These are phyloP conservation scores for Apamea epomidion DNA, from an alignment of 2,888 invertebrate species.

Conservation along the genomic window DNA sequence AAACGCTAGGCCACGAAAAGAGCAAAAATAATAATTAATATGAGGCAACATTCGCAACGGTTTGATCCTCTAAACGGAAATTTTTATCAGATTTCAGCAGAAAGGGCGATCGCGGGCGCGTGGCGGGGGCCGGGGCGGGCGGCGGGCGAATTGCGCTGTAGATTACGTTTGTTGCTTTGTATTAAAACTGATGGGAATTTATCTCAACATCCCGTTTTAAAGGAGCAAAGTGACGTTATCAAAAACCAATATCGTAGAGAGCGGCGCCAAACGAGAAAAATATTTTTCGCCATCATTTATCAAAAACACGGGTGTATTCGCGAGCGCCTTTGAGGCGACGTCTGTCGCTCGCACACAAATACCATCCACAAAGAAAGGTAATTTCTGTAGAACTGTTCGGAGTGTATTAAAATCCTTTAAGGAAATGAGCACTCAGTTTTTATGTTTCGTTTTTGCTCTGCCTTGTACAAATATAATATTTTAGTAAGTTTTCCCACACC, in stretches of 20 bases:
- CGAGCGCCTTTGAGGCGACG: conserved; percentile 69
- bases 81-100: conserved; percentile 54
- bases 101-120: neutral
- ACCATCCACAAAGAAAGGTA: conserved; percentile 69
- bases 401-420: conserved; percentile 71
- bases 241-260: conserved; percentile 72
- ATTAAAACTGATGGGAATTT: conserved; percentile 67
- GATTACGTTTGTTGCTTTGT: conserved; percentile 69
- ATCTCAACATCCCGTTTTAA: conserved; percentile 66
- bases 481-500: no score
- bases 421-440: conserved; percentile 61
- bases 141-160: conserved; percentile 48
- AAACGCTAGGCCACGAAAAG: conserved; percentile 35
- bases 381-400: conserved; percentile 71
- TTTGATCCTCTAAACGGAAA: conserved; percentile 55
- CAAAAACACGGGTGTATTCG: conserved; percentile 69
- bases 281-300: conserved; percentile 73
- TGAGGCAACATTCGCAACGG: conserved; percentile 33
- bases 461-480: conserved; percentile 13
- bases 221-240: conserved; percentile 71
- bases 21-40: conserved; percentile 52
- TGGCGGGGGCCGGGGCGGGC: neutral
- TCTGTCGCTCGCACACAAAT: conserved; percentile 68
- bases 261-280: conserved; percentile 64
- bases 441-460: conserved; percentile 34